phyloP scores from a whole-genome alignment of 1,140 invertebrate species.

The Gryllus bimaculatus region DNA sequence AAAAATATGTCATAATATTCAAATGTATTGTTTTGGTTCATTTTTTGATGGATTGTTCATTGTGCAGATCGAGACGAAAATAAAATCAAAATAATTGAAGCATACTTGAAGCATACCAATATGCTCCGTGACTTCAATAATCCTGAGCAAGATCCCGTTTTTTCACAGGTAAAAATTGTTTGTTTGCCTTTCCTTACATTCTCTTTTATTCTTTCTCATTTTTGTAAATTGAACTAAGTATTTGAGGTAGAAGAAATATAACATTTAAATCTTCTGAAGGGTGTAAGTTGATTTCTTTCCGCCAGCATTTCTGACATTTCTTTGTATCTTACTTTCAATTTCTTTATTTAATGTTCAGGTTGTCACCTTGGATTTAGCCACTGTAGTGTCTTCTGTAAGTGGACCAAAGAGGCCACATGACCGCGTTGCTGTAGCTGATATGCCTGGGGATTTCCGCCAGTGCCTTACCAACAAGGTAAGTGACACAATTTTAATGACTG shows the following conservation, averaged over 20 bases:
- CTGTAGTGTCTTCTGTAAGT: conserved; percentile 88
- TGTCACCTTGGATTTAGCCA: conserved; percentile 77
- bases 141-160: conserved; percentile 70
- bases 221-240: no score
- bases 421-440: conserved; percentile 77
- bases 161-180: conserved; percentile 47
- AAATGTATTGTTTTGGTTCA: no score
- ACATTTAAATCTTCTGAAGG: no score
- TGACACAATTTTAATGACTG: background rate
- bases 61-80: conserved; percentile 66
- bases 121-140: conserved; percentile 82
- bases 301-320: no score
- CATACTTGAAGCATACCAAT: conserved; percentile 69
- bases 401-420: conserved; percentile 97
- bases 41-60: background rate
- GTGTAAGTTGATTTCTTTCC: no score
- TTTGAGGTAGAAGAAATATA: no score
- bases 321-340: no score
- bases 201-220: no score
- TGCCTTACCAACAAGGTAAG: conserved; percentile 86
- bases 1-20: no score
- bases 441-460: conserved; percentile 80
- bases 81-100: conserved; percentile 74
- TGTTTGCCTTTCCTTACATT: conserved; percentile 27
- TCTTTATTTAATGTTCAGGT: conserved; percentile 36